Base-by-base conservation (phyloP, 2,113 vertebrate genomes). In the Oreochromis tanganicae region DNA sequence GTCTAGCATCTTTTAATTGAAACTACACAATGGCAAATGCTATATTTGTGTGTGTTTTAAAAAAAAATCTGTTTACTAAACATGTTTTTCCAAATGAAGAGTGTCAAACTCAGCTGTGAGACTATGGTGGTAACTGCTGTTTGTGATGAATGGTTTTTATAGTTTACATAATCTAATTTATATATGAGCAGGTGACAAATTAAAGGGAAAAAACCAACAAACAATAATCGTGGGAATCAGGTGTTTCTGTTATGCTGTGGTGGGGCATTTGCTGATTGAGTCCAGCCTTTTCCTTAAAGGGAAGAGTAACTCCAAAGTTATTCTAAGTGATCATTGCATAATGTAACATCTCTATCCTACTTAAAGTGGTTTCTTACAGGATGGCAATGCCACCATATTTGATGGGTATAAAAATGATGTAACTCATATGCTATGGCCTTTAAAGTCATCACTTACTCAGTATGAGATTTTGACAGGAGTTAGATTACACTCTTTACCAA, bases 1-100 rank as follows among this genome's bases (percentile, higher is more conserved):
- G 36, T 14, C 63, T 41, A 41, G 63, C 12, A 85, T 83, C 56
- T 80, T 93, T 85, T 82, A 21, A 90, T 85, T 78, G 83, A 83
- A 83, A 50, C 8, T 52, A 43, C 84, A 87, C 55, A 46, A 91
- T 48, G 43, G 50, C 73, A 87, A 57, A 82, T 81, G 43, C 68
- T 66, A 88, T 81, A 61, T 91, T 75, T 75, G 41, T 41, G 38
- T 63, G 59, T 14, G 17, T 87, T 87, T 38, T 19, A 1, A 1
- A n/a, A 79, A 79, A 84, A 57, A 54, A 27, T 41, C 11, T 41
- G 36, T 41, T 68, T 68, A 21, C 34, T 8, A 68, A 68, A 71
- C 36, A 29, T 2, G 56, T 88, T 83, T 56, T 29, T 71, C 80
- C 83, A 80, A 55, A 73, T 90, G 78, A 83, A 38, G 38, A 41